Evolutionary conservation across 2,888 invertebrate species (phyloP).

Genomic region (Parascotia fuliginaria): DNA sequence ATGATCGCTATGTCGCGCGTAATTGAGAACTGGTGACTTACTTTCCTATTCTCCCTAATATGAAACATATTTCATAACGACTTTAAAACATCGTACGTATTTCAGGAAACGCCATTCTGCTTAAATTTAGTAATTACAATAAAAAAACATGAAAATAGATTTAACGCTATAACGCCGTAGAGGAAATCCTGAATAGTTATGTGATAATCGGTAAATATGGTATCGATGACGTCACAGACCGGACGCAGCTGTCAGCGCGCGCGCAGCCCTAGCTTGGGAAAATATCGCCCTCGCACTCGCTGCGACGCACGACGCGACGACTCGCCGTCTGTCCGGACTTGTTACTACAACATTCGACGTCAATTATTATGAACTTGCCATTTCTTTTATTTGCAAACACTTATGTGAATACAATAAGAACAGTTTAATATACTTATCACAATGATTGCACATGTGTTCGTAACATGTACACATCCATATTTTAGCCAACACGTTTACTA

Average conservation of each 20-base stretch:
- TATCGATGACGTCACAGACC: conserved; percentile 48
- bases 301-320: conserved; percentile 30
- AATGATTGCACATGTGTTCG: no score
- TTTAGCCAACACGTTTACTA: no score
- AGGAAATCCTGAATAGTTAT: conserved; percentile 51
- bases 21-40: no score
- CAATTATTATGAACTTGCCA: conserved; percentile 69
- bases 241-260: conserved; percentile 43
- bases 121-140: not conserved
- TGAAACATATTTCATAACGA: not conserved
- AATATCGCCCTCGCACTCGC: conserved; percentile 59
- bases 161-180: conserved; percentile 25
- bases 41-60: not conserved
- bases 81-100: not conserved
- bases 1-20: no score
- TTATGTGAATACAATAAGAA: conserved; percentile 2
- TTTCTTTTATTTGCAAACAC: conserved; percentile 47
- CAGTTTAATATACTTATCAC: no score
- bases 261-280: conserved; percentile 65
- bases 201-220: conserved; percentile 27
- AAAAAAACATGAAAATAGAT: conserved; percentile 6
- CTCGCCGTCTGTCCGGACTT: conserved; percentile 33
- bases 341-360: conserved; percentile 58
- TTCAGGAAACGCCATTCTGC: not conserved
- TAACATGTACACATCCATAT: no score